Base-by-base conservation (phyloP, 2,797 vertebrate species). In the Notoglanidium macrostoma region DNA sequence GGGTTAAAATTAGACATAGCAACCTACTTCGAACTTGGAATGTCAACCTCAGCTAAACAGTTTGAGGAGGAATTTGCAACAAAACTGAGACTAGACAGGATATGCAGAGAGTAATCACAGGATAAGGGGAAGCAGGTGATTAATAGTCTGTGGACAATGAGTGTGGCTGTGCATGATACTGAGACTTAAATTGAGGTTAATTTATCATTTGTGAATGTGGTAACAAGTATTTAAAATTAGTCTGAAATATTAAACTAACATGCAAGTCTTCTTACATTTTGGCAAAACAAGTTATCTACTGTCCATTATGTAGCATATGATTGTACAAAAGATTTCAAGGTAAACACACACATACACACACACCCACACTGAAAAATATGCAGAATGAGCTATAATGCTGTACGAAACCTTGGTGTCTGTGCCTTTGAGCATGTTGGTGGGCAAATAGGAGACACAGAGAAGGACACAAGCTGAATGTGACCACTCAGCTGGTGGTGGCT, bases 401-500 rank as follows among this genome's bases (percentile, higher is more conserved):
- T 35, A 74, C 17, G 70, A 83, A 83, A 68, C 70, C 32, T 67
- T 85, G 54, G 46, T 68, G 86, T 72, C 32, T 77, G 40, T 29
- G 51, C 82, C 49, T 79, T 70, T 88, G 57, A 74, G 40, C 68
- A 83, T 85, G 61, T 65, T 67, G 59, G 46, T 67, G 86, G 79
- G 65, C 74, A 88, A 85, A 85, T 49, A 77, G 15, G 68, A 81
- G 67, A 83, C 87, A 85, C 26, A 46, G 68, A 83, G 65, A 83
- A 70, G 83, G 83, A 85, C 87, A 89, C 54, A 61, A 44, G 67
- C 90, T 89, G 74, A 83, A 86, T 87, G 73, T 79, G 81, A 91
- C 83, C 82, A 88, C 82, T 85, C 76, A 90, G 91, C 89, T 86
- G 84, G 88, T 89, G 88, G 85, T 89, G 76, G 83, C 77, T 21